phyloP scores from a whole-genome alignment of 1,140 invertebrate species.

The Nylanderia fulva region DNA sequence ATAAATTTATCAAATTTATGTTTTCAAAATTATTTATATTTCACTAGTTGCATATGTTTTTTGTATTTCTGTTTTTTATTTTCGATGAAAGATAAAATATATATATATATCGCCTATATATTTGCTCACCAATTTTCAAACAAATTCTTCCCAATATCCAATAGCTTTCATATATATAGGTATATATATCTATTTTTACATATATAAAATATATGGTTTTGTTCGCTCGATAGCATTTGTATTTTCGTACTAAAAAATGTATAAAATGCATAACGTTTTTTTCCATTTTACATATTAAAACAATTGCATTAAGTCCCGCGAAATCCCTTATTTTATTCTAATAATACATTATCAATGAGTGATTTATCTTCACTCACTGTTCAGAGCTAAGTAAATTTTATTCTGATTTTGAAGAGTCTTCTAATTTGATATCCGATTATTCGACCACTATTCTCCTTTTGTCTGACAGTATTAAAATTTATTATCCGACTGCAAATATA shows the following conservation, averaged over 20 bases:
- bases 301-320: neutral
- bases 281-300: neutral
- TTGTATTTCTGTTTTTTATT: neutral
- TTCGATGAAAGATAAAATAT: neutral
- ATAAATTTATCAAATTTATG: neutral
- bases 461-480: neutral
- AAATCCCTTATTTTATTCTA: neutral
- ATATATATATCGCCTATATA: neutral
- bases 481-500: neutral
- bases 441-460: neutral
- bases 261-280: neutral
- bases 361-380: neutral
- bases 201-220: too few species aligned
- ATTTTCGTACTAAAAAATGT: neutral
- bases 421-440: neutral
- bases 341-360: neutral
- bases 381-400: neutral
- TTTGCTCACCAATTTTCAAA: neutral
- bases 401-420: constrained; percentile 8
- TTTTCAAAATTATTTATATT: neutral
- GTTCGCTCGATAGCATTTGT: neutral
- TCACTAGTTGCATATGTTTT: neutral
- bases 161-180: neutral
- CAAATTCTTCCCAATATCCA: neutral
- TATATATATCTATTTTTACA: too few species aligned